These are phyloP conservation scores for Tetragonula carbonaria DNA, from an alignment of 2,888 invertebrate genomes.

Conservation along the genomic window DNA sequence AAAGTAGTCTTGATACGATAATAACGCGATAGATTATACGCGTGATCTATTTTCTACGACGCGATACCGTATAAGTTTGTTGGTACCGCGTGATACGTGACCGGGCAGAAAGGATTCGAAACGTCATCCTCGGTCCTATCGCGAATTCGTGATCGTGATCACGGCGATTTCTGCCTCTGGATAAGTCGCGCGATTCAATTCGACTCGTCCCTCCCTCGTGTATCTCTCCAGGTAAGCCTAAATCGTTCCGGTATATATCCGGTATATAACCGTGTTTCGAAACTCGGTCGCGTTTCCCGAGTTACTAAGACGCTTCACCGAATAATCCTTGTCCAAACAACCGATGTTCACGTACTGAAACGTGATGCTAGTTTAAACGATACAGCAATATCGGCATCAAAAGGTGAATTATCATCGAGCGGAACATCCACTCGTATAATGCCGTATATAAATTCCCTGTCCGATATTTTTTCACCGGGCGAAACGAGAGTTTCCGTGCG, in stretches of 20 bases:
- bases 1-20: conserved; percentile 43
- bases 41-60: conserved; percentile 30
- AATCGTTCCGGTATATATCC: neutral
- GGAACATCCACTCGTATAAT: neutral
- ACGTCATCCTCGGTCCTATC: neutral
- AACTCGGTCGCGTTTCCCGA: neutral
- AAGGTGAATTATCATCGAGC: neutral
- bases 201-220: neutral
- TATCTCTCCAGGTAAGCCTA: neutral
- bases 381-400: neutral
- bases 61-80: conserved; percentile 25
- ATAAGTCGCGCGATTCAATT: neutral
- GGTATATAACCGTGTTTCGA: neutral
- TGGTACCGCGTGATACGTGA: conserved; percentile 12
- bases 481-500: neutral
- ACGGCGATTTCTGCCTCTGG: neutral
- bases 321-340: neutral
- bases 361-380: neutral
- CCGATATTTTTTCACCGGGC: neutral
- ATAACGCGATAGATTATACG: conserved; percentile 32
- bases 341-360: neutral
- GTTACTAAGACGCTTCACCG: neutral
- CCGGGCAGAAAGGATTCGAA: neutral
- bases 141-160: neutral
- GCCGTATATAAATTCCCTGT: neutral